These are phyloP conservation scores for Hydraecia micacea DNA, from an alignment of 2,888 invertebrate genomes.

Conservation along the genomic window DNA sequence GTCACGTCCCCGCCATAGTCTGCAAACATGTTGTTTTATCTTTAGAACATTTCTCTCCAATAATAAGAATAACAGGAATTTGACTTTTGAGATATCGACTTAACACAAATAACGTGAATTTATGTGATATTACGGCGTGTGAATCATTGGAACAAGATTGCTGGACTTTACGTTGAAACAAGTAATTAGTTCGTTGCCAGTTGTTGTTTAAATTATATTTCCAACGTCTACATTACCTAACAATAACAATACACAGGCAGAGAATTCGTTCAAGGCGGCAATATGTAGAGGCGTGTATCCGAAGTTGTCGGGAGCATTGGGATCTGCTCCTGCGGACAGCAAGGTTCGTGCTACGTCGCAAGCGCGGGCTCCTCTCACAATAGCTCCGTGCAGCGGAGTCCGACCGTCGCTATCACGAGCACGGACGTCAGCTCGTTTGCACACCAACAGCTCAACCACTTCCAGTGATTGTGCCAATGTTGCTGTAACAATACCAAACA, in stretches of 20 bases:
- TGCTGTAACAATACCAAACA: conserved; percentile 85
- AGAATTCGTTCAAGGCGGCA: conserved; percentile 95
- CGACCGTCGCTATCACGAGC: conserved; percentile 93
- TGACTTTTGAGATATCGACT: conserved; percentile 39
- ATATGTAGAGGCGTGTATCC: conserved; percentile 96
- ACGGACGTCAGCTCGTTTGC: conserved; percentile 91
- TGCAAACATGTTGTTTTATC: conserved; percentile 68
- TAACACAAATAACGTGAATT: conserved; percentile 48
- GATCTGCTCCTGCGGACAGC: conserved; percentile 92
- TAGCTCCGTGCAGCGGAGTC: conserved; percentile 95
- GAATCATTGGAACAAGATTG: conserved; percentile 48
- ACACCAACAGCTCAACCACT: conserved; percentile 93
- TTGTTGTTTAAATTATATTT: conserved; percentile 30
- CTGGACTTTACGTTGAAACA: conserved; percentile 23
- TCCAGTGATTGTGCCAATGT: conserved; percentile 95
- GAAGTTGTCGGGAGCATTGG: conserved; percentile 94
- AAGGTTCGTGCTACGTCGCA: conserved; percentile 93
- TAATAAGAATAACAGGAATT: conserved; percentile 27
- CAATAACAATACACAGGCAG: conserved; percentile 93
- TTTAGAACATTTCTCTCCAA: conserved; percentile 27
- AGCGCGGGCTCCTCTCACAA: conserved; percentile 93
- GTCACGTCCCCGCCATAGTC: conserved; percentile 96
- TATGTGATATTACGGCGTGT: conserved; percentile 33
- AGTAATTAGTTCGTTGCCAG: conserved; percentile 41
- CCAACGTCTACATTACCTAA: conserved; percentile 83